A percentile compares a stretch with the other conserved stretches of the same genome.
Evolutionary conservation across 2,888 invertebrate species (phyloP).

Genomic region (Syrphus vitripennis): DNA sequence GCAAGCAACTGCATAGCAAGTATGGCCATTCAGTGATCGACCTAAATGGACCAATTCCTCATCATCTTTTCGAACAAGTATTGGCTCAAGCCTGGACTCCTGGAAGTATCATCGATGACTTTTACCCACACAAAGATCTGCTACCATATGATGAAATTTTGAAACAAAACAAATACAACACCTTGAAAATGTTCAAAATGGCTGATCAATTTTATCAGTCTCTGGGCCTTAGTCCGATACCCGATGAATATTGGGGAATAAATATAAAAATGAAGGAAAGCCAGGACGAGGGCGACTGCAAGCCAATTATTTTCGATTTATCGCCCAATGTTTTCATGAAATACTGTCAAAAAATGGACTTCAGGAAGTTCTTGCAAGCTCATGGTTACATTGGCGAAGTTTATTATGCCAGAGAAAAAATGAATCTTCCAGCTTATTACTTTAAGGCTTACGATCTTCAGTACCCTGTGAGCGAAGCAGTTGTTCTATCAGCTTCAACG

Average conservation of each 20-base stretch:
- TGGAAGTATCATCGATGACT: neutral
- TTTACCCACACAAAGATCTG: neutral
- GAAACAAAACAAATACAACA: neutral
- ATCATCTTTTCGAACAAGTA: constrained; percentile 85
- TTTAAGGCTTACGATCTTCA: constrained; percentile 34
- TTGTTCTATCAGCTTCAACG: constrained; percentile 50
- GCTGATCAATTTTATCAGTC: constrained; percentile 38
- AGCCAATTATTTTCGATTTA: constrained; percentile 12
- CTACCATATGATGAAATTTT: neutral
- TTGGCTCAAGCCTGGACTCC: constrained; percentile 51
- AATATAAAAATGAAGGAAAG: neutral
- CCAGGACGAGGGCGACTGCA: constrained; percentile 24
- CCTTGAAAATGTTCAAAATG: neutral
- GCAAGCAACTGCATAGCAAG: constrained; percentile 85
- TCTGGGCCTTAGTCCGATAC: constrained; percentile 13
- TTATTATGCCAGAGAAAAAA: constrained; percentile 48
- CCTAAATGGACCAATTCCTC: constrained; percentile 86
- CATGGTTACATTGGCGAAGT: constrained; percentile 57
- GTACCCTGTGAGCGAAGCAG: constrained; percentile 53
- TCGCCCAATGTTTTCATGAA: constrained; percentile 26
- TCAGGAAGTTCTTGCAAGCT: constrained; percentile 62
- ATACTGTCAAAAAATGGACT: constrained; percentile 62
- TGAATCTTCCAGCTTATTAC: constrained; percentile 40
- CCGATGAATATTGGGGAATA: neutral
- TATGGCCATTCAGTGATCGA: constrained; percentile 86